These are phyloP conservation scores for Lepidonotus clava DNA, from an alignment of 2,888 invertebrate genomes.

Conservation along the genomic window DNA sequence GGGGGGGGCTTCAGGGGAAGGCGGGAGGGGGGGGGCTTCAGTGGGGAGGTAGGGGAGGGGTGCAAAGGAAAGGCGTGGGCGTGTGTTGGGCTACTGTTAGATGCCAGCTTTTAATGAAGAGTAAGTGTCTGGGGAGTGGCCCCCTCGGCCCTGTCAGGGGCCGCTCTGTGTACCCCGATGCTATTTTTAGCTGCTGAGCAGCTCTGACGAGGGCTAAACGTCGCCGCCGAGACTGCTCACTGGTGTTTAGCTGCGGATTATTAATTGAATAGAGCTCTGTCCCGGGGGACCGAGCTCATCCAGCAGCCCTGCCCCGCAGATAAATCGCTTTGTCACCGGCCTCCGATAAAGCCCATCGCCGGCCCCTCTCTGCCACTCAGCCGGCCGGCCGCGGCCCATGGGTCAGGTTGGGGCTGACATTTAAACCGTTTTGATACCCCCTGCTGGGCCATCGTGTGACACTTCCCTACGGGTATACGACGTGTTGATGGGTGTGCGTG, in stretches of 20 bases:
- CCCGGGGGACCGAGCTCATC: neutral
- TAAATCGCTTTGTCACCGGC: too few species aligned
- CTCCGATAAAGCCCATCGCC: too few species aligned
- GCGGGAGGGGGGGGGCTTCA: neutral
- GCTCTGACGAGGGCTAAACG: neutral
- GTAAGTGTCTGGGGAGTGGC: constrained; percentile 7
- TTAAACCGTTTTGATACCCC: too few species aligned
- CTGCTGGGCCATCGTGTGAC: too few species aligned
- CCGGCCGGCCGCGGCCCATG: neutral
- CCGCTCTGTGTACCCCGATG: neutral
- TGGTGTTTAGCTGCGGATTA: neutral
- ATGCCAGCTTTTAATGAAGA: constrained; percentile 28
- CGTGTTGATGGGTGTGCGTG: too few species aligned
- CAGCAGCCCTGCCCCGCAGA: too few species aligned
- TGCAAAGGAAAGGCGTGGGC: too few species aligned
- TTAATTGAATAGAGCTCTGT: constrained; percentile 21
- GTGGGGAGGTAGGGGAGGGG: neutral
- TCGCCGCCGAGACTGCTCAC: constrained; percentile 1
- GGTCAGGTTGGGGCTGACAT: too few species aligned
- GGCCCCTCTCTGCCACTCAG: too few species aligned
- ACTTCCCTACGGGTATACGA: too few species aligned
- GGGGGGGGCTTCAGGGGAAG: neutral
- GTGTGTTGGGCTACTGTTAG: neutral
- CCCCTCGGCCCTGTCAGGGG: neutral
- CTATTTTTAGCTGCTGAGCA: neutral